Evolutionary conservation across 2,888 invertebrate species (phyloP).

Genomic region (Spialia ferax): DNA sequence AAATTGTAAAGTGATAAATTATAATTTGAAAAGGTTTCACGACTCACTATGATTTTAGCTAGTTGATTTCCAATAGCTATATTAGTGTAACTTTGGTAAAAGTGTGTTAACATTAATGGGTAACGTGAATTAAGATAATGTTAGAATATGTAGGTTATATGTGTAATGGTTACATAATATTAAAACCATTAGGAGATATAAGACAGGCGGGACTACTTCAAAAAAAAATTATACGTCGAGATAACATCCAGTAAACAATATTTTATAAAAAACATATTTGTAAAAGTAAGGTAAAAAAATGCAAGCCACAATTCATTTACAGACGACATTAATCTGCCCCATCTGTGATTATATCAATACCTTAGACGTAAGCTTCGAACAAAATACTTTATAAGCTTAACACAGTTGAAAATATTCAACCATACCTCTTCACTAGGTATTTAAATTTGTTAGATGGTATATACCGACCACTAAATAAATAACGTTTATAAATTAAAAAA

Average conservation of each 20-base stretch:
- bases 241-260: too few relatives aligned
- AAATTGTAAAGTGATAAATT: not conserved
- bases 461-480: too few relatives aligned
- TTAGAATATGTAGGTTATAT: constrained; percentile 11
- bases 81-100: constrained; percentile 60
- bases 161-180: not conserved
- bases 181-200: not conserved
- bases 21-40: not conserved
- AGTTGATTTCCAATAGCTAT: constrained; percentile 15
- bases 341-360: not conserved
- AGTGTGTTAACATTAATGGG: constrained; percentile 34
- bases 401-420: too few relatives aligned
- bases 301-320: not conserved
- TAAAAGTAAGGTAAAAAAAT: too few relatives aligned
- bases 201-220: constrained; percentile 8
- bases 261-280: too few relatives aligned
- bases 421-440: too few relatives aligned
- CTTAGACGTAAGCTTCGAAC: not conserved
- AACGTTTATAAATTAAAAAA: not conserved
- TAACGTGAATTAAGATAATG: constrained; percentile 24
- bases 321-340: not conserved
- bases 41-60: not conserved
- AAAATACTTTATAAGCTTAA: not conserved
- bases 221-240: not conserved
- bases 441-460: not conserved